These are phyloP conservation scores for Ostrea denselamellosa DNA, from an alignment of 1,140 invertebrate genomes.

Conservation along the genomic window DNA sequence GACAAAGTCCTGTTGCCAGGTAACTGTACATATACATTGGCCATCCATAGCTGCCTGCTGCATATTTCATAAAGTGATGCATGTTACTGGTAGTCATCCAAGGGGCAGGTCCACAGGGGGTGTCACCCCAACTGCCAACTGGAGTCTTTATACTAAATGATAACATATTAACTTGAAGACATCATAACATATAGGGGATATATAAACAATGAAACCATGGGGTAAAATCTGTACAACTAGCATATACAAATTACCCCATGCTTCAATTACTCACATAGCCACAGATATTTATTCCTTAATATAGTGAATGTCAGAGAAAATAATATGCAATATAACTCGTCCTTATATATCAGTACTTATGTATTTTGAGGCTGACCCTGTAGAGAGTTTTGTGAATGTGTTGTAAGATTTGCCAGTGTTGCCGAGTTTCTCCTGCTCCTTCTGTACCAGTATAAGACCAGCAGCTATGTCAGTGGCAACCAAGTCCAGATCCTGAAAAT, in stretches of 20 bases:
- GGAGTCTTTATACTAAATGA: neutral
- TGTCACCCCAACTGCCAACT: neutral
- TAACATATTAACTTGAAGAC: neutral
- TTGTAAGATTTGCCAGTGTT: conserved; percentile 72
- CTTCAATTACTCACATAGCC: no score
- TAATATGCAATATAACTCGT: neutral
- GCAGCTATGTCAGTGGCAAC: conserved; percentile 93
- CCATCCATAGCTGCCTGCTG: conserved; percentile 93
- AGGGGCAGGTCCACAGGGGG: conserved; percentile 58
- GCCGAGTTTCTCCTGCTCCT: conserved; percentile 79
- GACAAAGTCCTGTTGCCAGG: conserved; percentile 84
- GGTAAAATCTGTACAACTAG: no score
- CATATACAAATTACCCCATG: no score
- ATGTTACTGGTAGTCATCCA: conserved; percentile 91
- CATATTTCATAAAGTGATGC: conserved; percentile 87
- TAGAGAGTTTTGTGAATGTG: neutral
- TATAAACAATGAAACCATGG: no score
- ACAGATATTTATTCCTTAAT: no score
- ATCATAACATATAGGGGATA: no score
- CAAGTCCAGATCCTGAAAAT: conserved; percentile 85
- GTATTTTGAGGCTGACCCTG: neutral
- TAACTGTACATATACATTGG: conserved; percentile 90
- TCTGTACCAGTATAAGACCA: conserved; percentile 87
- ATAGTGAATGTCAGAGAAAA: no score
- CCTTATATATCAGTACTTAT: neutral